These are phyloP conservation scores for Vireo altiloquus DNA, from an alignment of 2,113 vertebrate species.

Conservation along the genomic window DNA sequence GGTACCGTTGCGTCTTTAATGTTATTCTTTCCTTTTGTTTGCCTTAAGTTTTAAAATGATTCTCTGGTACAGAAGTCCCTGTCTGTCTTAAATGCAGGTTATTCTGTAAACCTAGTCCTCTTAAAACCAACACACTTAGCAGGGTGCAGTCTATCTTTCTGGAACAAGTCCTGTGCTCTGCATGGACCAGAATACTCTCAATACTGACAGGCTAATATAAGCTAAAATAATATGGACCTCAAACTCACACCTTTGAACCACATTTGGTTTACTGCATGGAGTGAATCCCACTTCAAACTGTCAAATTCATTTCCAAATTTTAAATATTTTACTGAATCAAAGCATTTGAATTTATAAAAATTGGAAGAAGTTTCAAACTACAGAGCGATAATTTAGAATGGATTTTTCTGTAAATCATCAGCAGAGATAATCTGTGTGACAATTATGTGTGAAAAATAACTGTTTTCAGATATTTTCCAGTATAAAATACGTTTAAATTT, in stretches of 20 bases:
- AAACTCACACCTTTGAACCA: not conserved
- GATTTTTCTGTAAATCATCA: not conserved
- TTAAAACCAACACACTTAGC: not conserved
- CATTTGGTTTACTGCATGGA: not conserved
- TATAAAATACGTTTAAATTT: not conserved
- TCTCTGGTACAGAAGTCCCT: not conserved
- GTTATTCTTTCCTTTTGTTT: not conserved
- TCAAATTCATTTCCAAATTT: not conserved
- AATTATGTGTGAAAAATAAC: not conserved
- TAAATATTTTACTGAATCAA: not conserved
- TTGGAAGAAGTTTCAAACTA: not conserved
- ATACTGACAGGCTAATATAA: not conserved
- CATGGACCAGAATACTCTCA: not conserved
- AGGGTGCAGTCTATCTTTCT: not conserved
- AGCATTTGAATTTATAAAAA: not conserved
- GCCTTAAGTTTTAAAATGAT: not conserved
- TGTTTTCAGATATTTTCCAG: not conserved
- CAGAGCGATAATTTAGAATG: not conserved
- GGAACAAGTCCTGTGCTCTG: not conserved
- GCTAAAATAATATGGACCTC: not conserved
- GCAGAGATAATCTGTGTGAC: not conserved
- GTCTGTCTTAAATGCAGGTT: not conserved
- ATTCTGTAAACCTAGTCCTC: not conserved
- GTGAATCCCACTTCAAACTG: not conserved
- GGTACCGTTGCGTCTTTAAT: not conserved